A percentile compares a stretch with the other conserved stretches of the same genome.
Evolutionary conservation across 2,113 vertebrate species (phyloP).

Genomic region (Limnothrissa miodon): DNA sequence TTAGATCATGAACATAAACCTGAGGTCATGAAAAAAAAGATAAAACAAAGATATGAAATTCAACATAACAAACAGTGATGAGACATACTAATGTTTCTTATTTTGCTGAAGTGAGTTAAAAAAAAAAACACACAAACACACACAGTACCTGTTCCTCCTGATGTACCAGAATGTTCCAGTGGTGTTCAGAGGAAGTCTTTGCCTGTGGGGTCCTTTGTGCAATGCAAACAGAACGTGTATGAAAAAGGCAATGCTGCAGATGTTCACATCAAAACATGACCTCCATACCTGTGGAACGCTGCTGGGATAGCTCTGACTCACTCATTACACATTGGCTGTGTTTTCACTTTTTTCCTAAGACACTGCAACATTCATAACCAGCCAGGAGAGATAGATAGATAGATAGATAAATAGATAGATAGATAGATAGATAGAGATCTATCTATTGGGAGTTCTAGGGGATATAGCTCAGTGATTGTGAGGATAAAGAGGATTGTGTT

Average conservation of each 20-base stretch:
- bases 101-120: background rate
- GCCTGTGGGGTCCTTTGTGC: background rate
- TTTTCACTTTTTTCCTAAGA: background rate
- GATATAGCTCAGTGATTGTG: background rate
- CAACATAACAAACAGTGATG: background rate
- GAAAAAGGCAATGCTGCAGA: background rate
- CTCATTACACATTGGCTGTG: background rate
- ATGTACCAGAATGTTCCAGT: background rate
- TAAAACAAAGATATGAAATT: background rate
- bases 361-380: background rate
- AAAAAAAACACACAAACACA: no score
- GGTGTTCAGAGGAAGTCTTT: background rate
- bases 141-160: background rate
- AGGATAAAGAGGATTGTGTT: background rate
- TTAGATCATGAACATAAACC: background rate
- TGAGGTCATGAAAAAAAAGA: background rate
- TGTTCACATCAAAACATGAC: slow-evolving; percentile 15
- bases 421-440: background rate
- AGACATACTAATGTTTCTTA: background rate
- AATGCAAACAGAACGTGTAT: background rate
- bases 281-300: background rate
- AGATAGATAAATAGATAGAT: slow-evolving; percentile 8
- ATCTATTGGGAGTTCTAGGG: background rate
- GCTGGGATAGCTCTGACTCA: background rate
- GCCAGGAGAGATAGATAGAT: background rate